Evolutionary conservation across 2,113 vertebrate species (phyloP).

Genomic region (Apaloderma vittatum): DNA sequence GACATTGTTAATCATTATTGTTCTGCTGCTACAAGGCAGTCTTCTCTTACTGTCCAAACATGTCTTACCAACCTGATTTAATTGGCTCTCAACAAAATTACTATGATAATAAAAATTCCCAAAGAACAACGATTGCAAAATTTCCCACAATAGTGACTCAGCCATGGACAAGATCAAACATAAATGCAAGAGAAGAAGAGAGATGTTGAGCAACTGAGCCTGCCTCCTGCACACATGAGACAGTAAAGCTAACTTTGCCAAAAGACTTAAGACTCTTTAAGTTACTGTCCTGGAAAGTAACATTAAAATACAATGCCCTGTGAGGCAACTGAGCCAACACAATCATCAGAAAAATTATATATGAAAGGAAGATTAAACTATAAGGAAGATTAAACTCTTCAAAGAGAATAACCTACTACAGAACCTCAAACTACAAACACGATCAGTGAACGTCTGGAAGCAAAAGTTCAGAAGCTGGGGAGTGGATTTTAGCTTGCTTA

Average conservation of each 20-base stretch:
- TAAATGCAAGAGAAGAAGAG: neutral
- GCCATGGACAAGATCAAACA: constrained; percentile 66
- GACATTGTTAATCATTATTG: neutral
- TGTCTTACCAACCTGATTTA: constrained; percentile 9
- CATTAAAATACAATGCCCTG: neutral
- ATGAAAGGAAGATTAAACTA: constrained; percentile 25
- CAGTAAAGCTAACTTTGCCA: constrained; percentile 1
- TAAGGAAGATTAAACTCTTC: neutral
- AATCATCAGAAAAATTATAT: neutral
- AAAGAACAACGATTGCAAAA: constrained; percentile 16
- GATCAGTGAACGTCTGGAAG: neutral
- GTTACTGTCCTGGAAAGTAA: constrained; percentile 5
- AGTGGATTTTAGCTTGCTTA: neutral
- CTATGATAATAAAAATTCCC: constrained; percentile 53
- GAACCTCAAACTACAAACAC: neutral
- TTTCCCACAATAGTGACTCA: constrained; percentile 47
- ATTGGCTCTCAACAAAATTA: constrained; percentile 6
- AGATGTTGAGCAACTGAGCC: constrained; percentile 53
- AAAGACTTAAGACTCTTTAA: neutral
- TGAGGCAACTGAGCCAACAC: neutral
- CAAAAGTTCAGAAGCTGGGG: neutral
- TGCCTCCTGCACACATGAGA: neutral
- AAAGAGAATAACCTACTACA: constrained; percentile 1
- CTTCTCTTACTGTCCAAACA: neutral
- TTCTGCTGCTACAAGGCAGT: neutral